phyloP scores from a whole-genome alignment of 2,797 vertebrate genomes.

The Myiotriccus ornatus region DNA sequence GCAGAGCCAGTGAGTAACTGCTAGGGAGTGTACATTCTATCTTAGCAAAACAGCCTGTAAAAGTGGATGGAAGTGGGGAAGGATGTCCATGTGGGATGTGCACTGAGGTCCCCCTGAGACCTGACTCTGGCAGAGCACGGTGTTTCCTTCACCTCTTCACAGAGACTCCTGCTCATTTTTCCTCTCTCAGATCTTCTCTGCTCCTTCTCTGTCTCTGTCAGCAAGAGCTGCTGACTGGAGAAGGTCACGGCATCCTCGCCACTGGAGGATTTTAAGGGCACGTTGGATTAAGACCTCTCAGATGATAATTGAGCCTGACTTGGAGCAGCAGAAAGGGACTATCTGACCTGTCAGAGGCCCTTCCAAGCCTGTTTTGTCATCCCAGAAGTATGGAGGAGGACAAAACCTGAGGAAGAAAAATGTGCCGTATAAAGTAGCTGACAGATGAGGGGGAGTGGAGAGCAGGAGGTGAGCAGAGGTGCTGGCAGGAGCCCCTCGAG shows the following conservation, averaged over 20 bases:
- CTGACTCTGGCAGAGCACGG: neutral
- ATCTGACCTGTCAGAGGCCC: neutral
- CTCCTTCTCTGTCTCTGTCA: neutral
- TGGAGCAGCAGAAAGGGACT: neutral
- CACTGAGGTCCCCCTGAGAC: neutral
- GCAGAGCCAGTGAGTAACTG: neutral
- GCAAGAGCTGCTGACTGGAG: neutral
- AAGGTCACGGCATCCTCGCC: neutral
- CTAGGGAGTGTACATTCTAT: neutral
- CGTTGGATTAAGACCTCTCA: neutral
- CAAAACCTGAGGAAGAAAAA: constrained; percentile 4
- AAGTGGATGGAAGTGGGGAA: neutral
- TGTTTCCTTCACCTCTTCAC: neutral
- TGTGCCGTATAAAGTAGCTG: neutral
- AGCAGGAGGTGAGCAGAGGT: neutral
- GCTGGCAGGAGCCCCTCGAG: neutral
- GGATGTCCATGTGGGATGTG: accelerated
- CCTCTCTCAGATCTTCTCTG: neutral
- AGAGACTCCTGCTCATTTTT: neutral
- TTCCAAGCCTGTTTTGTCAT: neutral
- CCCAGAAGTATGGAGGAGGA: neutral
- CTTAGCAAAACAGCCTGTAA: neutral
- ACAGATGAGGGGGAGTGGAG: neutral
- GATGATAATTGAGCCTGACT: neutral
- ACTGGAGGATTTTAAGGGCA: neutral